A percentile compares a stretch with the other conserved stretches of the same genome.
Evolutionary conservation across 2,888 invertebrate species (phyloP).

Genomic region (Aphrophora alni): DNA sequence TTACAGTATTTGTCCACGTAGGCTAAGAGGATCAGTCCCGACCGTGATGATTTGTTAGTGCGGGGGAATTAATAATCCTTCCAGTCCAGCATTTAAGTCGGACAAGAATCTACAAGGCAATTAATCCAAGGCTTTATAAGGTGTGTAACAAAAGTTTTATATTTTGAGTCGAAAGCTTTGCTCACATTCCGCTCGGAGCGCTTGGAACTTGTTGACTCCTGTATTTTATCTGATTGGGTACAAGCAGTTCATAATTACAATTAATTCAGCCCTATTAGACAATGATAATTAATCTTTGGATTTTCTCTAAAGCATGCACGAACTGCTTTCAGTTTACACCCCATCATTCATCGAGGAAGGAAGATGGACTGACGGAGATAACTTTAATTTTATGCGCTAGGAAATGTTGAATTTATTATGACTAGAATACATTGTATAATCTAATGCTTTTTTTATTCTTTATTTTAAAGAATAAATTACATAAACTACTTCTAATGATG

Average conservation of each 20-base stretch:
- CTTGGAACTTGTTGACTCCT: background rate
- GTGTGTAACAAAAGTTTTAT: background rate
- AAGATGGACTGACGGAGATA: background rate
- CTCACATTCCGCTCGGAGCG: background rate
- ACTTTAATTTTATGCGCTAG: background rate
- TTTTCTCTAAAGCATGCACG: background rate
- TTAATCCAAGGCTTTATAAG: constrained; percentile 34
- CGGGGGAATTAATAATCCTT: background rate
- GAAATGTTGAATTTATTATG: background rate
- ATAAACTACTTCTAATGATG: too few relatives aligned
- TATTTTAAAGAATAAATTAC: too few relatives aligned
- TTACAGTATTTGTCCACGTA: background rate
- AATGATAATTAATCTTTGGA: background rate
- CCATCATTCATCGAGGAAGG: background rate
- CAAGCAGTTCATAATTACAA: background rate
- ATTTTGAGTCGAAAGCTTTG: background rate
- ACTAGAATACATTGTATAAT: background rate
- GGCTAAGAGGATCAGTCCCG: background rate
- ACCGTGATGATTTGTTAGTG: background rate
- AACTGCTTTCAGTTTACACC: background rate
- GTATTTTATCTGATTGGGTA: background rate
- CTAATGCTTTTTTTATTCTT: too few relatives aligned
- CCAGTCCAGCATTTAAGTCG: background rate
- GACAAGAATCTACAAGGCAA: constrained; percentile 28
- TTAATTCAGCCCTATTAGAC: background rate